Evolutionary conservation across 2,888 invertebrate species (phyloP), one percentile per base, ranked within the genome.

Genomic region (Sphecodes monilicornis): DNA sequence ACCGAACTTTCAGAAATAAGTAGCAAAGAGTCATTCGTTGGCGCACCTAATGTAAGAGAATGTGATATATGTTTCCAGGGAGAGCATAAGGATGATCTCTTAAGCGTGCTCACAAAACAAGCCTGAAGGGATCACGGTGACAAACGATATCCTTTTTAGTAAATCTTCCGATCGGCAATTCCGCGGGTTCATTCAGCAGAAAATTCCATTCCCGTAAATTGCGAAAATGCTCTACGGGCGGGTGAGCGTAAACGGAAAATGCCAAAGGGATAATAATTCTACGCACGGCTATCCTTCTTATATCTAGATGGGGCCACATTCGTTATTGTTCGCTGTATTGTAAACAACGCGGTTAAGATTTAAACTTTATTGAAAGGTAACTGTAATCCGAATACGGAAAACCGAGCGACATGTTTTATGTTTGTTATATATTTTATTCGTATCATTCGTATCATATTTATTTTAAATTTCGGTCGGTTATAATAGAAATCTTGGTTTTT

Each of bases 121-220:
- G 57, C 46, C 81, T 32, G 74, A 54, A 50, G 26, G 82, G 82
- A 82, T 82, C 81, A 80, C 46, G 41, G 82, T 75, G 75, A 82
- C 75, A 70, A 81, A 82, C 82, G 82, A 76, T 81, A 82, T 82
- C 69, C 82, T 82, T 70, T 82, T 75, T 50, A 74, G 50, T 75
- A 39, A 70, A 69, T 64, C 70, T 41, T 39, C 26, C 70, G 69
- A 64, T 81, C 60, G 50, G 16, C 60, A 43, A 70, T 81, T 70
- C 76, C 76, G 50, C 60, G 64, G n/a, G 75, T 64, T 39, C 41
- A 75, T 81, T 80, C 81, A 76, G 81, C 75, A 82, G 82, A 82
- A 82, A 82, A 82, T 82, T 80, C 57, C 81, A 70, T 81, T 80
- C 69, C 60, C 81, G 82, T 80, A 80, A 82, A 82, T 82, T 80